Evolutionary conservation across 1,140 invertebrate genomes (phyloP).

Genomic region (Camponotus vicinus): DNA sequence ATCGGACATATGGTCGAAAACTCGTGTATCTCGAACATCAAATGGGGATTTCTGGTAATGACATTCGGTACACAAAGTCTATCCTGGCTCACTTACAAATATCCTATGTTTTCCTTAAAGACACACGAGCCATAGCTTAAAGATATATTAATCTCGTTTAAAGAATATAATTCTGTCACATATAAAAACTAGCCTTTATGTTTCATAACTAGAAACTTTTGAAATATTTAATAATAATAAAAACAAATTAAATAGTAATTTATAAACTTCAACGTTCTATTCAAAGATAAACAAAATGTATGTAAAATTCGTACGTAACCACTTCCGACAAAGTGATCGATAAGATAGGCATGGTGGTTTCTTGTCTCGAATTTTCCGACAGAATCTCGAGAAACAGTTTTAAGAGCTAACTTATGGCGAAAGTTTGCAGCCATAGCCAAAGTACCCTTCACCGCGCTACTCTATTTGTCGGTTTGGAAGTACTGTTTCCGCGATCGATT

Average conservation of each 20-base stretch:
- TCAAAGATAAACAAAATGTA: constrained; percentile 2
- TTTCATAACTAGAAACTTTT: no score
- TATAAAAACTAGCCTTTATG: background rate
- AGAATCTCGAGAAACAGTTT: constrained; percentile 60
- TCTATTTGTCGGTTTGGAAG: constrained; percentile 40
- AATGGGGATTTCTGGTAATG: constrained; percentile 42
- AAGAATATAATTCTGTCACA: background rate
- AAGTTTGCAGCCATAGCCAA: constrained; percentile 55
- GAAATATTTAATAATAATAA: background rate
- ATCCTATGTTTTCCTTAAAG: background rate
- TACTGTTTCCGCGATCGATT: constrained; percentile 34
- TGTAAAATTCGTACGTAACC: constrained; percentile 14
- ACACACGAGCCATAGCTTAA: background rate
- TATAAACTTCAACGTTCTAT: background rate
- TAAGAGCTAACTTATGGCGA: constrained; percentile 70
- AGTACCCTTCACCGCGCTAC: constrained; percentile 27
- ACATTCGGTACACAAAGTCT: background rate
- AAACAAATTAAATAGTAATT: background rate
- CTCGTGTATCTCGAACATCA: constrained; percentile 27
- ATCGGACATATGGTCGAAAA: constrained; percentile 1
- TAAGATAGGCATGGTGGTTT: constrained; percentile 55
- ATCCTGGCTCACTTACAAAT: constrained; percentile 4
- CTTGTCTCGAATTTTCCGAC: constrained; percentile 62
- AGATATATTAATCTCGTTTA: background rate
- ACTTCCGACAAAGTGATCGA: constrained; percentile 59